Evolutionary conservation across 2,797 vertebrate genomes (phyloP).

Genomic region (Pampus argenteus): DNA sequence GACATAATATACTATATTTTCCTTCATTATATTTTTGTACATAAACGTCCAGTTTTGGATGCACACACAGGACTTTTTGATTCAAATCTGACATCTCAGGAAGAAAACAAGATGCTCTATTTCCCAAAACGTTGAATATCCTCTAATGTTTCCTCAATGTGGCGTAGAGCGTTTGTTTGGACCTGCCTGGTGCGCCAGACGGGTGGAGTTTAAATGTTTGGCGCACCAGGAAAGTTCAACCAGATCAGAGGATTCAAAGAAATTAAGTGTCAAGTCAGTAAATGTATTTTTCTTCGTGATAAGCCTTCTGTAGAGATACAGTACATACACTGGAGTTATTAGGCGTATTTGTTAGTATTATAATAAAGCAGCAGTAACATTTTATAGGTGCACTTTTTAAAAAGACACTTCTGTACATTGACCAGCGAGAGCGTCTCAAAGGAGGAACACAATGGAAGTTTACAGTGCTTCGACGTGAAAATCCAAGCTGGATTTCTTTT

Average conservation of each 20-base stretch:
- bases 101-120: background rate
- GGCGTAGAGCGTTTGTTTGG: conserved; percentile 3
- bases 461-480: conserved; percentile 60
- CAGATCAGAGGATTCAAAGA: background rate
- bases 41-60: no score
- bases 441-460: conserved; percentile 30
- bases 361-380: conserved; percentile 63
- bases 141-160: background rate
- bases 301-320: conserved; percentile 7
- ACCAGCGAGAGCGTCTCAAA: conserved; percentile 43
- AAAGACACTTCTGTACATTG: conserved; percentile 47
- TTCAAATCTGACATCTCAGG: background rate
- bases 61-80: no score
- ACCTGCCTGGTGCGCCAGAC: background rate
- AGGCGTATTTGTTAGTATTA: conserved; percentile 58
- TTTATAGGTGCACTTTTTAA: conserved; percentile 47
- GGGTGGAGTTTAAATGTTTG: conserved; percentile 25
- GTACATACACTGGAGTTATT: conserved; percentile 25
- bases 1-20: no score
- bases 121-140: background rate
- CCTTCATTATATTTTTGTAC: no score
- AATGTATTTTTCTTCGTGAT: background rate
- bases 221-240: background rate
- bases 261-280: background rate
- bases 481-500: conserved; percentile 47